Base-by-base conservation (phyloP, 2,113 vertebrate genomes). In the Morone chrysops region DNA sequence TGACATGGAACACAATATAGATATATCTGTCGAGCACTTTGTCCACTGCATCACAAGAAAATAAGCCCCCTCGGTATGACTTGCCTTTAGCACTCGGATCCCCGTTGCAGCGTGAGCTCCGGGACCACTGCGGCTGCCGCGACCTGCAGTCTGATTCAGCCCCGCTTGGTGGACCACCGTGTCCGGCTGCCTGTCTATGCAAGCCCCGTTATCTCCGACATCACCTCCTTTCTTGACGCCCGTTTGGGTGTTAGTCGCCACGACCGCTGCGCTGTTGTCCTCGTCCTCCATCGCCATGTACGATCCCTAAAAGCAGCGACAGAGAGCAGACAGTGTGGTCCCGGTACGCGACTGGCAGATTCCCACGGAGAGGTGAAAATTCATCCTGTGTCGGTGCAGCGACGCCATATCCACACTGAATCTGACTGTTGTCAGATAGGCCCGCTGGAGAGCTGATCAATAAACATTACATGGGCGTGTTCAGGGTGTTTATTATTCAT, bases 21-120 rank as follows among this genome's bases (percentile, higher is more conserved):
- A 86, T 56, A 75, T 4, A 66, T 70, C 13, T 68, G 67, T 57
- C 56, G 61, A 81, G 80, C 82, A 90, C 87, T 82, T 78, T 73
- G 87, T 82, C 74, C 79, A 13, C 38, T 72, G 78, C 62, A 87
- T 47, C 59, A 60, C 22, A 40, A 31, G 40, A 48, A 0, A 38
- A 59, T 9, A 62, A 31, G 65, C 25, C 62, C 11, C 20, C 10
- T 60, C 59, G 67, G 20, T 22, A 36, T 81, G 77, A 91, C 90
- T 81, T 94, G 94, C 95, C 95, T 96, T 96, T 75, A 96, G 81
- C 80, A 96, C 95, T 62, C 95, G 94, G 82, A 96, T 96, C 75
- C 95, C 95, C 8, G 95, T 92, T 41, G 88, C 91, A 67, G 91
- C 89, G 17, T 89, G 93, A 88, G 87, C 82, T 81, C 91, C 92